Base-by-base conservation (phyloP, 2,888 invertebrate genomes). In the Acanthosoma haemorrhoidale region DNA sequence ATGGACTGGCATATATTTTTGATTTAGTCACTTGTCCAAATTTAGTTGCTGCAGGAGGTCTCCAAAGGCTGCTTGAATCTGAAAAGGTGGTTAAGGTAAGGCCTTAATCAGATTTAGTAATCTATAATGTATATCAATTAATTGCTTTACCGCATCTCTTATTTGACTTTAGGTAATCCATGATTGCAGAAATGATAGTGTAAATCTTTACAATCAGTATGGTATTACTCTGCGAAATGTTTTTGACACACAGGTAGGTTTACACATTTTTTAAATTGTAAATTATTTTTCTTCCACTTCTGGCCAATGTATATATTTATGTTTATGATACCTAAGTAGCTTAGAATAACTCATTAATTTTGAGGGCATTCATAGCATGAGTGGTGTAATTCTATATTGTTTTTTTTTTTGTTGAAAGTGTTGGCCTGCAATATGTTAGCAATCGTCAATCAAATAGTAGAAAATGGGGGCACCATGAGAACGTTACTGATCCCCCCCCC, bases 121-220 rank as follows among this genome's bases (percentile, higher is more conserved):
- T 34, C 13, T 16, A n/a, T 3, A 60, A 32, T 34, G 8, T 25
- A 9, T 11, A 6, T 64, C 38, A 29, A 2, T 64, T 34, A 18
- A 18, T 15, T 64, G 2, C 18, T 21, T 25, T 25, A 11, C 2
- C 15, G 15, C 0, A 8, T 2, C 8, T 4, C 13, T n/a, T n/a
- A 36, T 1, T 59, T 59, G 15, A 15, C 21, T 66, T 51, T 16
- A 43, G 31, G 51, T 43, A 21, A 90, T 94, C 77, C 95, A 96
- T 79, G 95, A 96, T 79, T 95, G 94, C 78, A 86, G 94, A 73
- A 94, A 93, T 80, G 94, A 94, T 82, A 92, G 94, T 71, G 89
- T 90, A 59, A 94, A 92, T 82, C 85, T 96, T 75, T 89, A 87
- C 81, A 86, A 87, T 79, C 94, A 95, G 79, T 94, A 89, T 83